phyloP scores from a whole-genome alignment of 2,888 invertebrate genomes.

The Ligdia adustata region DNA sequence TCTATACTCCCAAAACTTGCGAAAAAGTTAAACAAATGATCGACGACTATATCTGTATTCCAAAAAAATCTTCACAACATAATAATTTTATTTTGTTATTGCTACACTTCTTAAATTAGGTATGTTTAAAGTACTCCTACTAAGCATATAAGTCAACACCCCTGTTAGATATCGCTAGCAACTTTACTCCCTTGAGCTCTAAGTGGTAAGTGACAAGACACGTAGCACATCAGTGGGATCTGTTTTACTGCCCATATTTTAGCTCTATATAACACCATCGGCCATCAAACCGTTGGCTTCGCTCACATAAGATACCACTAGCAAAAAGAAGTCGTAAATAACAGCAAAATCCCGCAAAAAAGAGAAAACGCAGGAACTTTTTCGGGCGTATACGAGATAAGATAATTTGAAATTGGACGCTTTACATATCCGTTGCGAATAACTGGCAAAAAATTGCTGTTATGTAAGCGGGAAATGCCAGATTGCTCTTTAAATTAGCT shows the following conservation, averaged over 20 bases:
- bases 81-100: too few relatives aligned
- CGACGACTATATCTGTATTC: too few relatives aligned
- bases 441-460: constrained; percentile 14
- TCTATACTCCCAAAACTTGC: not conserved
- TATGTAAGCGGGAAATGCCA: constrained; percentile 14
- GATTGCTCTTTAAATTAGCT: constrained; percentile 4
- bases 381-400: constrained; percentile 25
- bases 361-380: constrained; percentile 17
- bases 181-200: too few relatives aligned
- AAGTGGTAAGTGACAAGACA: too few relatives aligned
- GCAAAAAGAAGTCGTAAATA: constrained; percentile 15
- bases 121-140: too few relatives aligned
- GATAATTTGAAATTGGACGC: constrained; percentile 30
- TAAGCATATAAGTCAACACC: too few relatives aligned
- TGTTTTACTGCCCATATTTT: too few relatives aligned
- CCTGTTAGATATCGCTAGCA: too few relatives aligned
- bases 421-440: constrained; percentile 25
- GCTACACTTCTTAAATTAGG: too few relatives aligned
- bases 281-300: not conserved
- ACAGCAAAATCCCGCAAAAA: constrained; percentile 17
- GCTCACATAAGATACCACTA: constrained; percentile 3
- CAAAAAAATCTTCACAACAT: too few relatives aligned
- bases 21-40: not conserved
- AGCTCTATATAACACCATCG: too few relatives aligned
- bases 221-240: too few relatives aligned